These are phyloP conservation scores for Atlantisia rogersi DNA, from an alignment of 2,113 vertebrate genomes.

Conservation along the genomic window DNA sequence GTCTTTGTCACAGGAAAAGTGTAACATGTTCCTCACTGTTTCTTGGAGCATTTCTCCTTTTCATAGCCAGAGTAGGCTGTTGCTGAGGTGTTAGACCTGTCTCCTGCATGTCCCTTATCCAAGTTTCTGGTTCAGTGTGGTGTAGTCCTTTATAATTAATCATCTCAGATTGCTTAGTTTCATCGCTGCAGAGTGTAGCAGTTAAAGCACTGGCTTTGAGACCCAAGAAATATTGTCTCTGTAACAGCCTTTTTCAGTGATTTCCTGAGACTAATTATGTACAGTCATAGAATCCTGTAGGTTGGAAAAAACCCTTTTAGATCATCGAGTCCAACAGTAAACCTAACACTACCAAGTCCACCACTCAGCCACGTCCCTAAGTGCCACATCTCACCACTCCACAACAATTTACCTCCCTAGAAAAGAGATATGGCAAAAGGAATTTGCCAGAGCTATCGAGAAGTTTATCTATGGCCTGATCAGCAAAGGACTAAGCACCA, in stretches of 20 bases:
- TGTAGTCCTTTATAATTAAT: background rate
- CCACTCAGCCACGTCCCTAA: too few species aligned
- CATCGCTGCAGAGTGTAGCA: background rate
- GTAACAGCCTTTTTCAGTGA: background rate
- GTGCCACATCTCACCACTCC: background rate
- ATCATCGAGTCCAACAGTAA: too few species aligned
- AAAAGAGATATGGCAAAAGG: background rate
- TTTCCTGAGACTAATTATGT: background rate
- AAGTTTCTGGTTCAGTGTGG: background rate
- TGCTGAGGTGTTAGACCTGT: background rate
- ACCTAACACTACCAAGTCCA: too few species aligned
- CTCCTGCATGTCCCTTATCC: background rate
- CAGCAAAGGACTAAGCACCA: background rate
- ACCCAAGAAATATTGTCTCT: background rate
- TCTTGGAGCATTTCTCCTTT: background rate
- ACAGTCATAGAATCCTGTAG: background rate
- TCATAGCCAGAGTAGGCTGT: background rate
- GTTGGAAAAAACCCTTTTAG: too few species aligned
- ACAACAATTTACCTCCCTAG: background rate
- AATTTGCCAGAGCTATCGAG: background rate
- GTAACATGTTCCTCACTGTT: background rate
- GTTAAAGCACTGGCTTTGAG: background rate
- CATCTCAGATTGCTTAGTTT: background rate
- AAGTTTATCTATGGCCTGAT: background rate
- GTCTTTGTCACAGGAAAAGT: background rate